Evolutionary conservation across 2,888 invertebrate genomes (phyloP).

Genomic region (Drepana falcataria): DNA sequence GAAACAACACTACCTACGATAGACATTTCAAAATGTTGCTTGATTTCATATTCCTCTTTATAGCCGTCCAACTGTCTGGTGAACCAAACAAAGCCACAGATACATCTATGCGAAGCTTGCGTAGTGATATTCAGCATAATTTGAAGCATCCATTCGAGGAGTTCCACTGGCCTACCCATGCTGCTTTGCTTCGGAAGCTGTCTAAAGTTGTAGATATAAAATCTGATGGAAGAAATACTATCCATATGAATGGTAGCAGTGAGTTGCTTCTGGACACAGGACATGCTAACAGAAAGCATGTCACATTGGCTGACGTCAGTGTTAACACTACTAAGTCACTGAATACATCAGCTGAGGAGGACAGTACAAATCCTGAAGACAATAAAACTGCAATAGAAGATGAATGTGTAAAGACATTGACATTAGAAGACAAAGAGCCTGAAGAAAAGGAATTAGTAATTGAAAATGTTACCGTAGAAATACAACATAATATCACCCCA

Average conservation of each 20-base stretch:
- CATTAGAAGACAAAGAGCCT: slow-evolving; percentile 22
- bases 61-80: slow-evolving; percentile 65
- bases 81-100: slow-evolving; percentile 69
- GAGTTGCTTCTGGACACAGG: slow-evolving; percentile 42
- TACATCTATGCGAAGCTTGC: slow-evolving; percentile 65
- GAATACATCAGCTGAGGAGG: slow-evolving; percentile 39
- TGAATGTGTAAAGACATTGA: slow-evolving; percentile 20
- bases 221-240: slow-evolving; percentile 46
- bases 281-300: slow-evolving; percentile 35
- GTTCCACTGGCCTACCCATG: slow-evolving; percentile 66
- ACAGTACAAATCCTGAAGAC: slow-evolving; percentile 30
- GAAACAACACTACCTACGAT: no score
- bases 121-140: slow-evolving; percentile 58
- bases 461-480: slow-evolving; percentile 72
- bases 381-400: slow-evolving; percentile 12
- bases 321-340: slow-evolving; percentile 64
- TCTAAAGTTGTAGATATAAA: slow-evolving; percentile 70
- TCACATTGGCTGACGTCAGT: slow-evolving; percentile 65
- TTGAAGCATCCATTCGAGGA: slow-evolving; percentile 40
- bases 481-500: slow-evolving; percentile 71
- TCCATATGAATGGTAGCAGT: slow-evolving; percentile 63
- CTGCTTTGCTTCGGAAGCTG: slow-evolving; percentile 60
- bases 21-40: no score
- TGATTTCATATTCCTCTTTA: no score
- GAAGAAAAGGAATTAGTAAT: slow-evolving; percentile 54